These are phyloP conservation scores for Actinia equina DNA, from an alignment of 64 coral and sea anemone genomes.

Conservation along the genomic window DNA sequence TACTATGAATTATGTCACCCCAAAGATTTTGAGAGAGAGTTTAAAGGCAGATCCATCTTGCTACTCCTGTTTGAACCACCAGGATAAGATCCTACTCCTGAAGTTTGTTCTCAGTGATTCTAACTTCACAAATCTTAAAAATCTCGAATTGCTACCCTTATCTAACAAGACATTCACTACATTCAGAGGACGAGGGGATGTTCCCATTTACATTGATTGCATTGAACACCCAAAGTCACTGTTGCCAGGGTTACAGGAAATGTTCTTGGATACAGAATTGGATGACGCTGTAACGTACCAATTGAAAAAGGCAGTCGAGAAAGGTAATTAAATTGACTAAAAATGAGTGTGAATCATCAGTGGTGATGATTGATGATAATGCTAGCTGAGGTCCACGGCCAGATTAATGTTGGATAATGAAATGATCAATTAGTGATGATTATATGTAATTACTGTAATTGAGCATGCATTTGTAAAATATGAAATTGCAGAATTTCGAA, in stretches of 20 bases:
- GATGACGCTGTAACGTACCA: neutral
- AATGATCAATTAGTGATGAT: no score
- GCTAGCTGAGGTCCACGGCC: no score
- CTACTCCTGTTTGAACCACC: slow-evolving; percentile 8
- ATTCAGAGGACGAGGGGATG: neutral
- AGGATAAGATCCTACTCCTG: slow-evolving; percentile 55
- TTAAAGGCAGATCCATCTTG: neutral
- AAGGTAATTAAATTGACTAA: neutral
- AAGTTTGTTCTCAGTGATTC: slow-evolving; percentile 53
- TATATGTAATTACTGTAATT: no score
- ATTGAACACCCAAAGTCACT: slow-evolving; percentile 40
- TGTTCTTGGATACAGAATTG: slow-evolving; percentile 41
- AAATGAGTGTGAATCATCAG: neutral
- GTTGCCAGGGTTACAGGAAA: slow-evolving; percentile 36
- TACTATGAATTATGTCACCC: neutral
- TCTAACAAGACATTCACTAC: slow-evolving; percentile 31
- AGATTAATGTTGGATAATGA: no score
- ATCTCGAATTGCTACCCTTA: slow-evolving; percentile 49
- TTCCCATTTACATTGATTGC: slow-evolving; percentile 38
- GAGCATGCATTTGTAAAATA: no score
- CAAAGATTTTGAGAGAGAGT: slow-evolving; percentile 21
- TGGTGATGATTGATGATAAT: neutral
- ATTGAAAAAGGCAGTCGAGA: slow-evolving; percentile 26
- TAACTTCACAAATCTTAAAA: slow-evolving; percentile 37
- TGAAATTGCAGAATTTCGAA: no score